Base-by-base conservation (phyloP, 2,113 vertebrate genomes). In the Martes martes region DNA sequence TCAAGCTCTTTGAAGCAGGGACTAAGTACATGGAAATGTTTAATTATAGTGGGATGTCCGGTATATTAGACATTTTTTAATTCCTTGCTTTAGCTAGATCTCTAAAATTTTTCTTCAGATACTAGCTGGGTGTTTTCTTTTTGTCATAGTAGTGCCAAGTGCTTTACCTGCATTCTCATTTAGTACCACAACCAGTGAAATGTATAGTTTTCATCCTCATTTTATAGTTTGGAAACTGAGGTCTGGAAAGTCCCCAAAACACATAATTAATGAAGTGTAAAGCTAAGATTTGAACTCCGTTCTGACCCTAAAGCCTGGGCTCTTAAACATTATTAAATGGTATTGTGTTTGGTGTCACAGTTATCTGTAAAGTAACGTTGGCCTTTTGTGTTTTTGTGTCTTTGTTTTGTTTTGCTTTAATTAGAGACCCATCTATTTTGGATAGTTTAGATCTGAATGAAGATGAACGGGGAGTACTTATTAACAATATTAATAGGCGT, bases 401-500 rank as follows among this genome's bases (percentile, higher is more conserved):
- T 74, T 26, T 59, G 2, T 36, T 95, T 71, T 80, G 97, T 95
- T 96, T 55, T 76, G 74, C 26, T 98, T 98, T 97, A 59, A 79
- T 95, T 90, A 99, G 99, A 96, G 99, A 99, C 94, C 99, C 99
- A 33, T 96, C 99, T 47, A 99, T 99, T 95, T 99, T 99, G 95
- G 99, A 99, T 73, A 99, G 99, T 21, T 98, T 99, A 97, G 99
- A 99, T 89, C 98, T 99, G 97, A 99, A 99, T n/a, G 99, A 99
- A 98, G 99, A 99, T 33, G 99, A 99, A 98, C 99, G 99, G 36
- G 98, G 94, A 45, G 99, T 99, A 18, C 98, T 99, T 94, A 99
- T 99, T 28, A 99, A 99, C 91, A 99, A 99, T 91, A 99, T 99
- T 98, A 99, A 99, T 98, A 99, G 99, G 94, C 99, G 99, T 93